A percentile compares a stretch with the other conserved stretches of the same genome.
Evolutionary conservation across 1,140 invertebrate species (phyloP).

Genomic region (Drosophila quadrilineata): DNA sequence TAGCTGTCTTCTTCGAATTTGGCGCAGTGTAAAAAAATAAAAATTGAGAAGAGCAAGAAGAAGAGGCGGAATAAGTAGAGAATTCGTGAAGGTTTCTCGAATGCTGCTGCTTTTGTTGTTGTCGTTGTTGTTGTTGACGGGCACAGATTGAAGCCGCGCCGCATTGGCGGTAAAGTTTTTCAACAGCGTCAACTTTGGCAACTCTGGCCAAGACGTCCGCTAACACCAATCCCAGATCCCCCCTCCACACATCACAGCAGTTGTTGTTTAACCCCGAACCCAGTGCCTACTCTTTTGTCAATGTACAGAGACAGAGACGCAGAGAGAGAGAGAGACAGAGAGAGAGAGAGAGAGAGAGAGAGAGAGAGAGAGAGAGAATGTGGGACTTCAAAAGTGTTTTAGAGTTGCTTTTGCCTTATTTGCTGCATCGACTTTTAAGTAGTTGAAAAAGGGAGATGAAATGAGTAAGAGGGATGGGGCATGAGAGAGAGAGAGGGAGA

Average conservation of each 20-base stretch:
- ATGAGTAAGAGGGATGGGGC: too few species aligned
- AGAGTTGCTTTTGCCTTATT: constrained; percentile 52
- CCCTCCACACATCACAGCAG: too few species aligned
- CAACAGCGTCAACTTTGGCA: constrained; percentile 61
- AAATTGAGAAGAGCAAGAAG: neutral
- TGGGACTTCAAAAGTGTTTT: constrained; percentile 72
- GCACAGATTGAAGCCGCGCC: constrained; percentile 68
- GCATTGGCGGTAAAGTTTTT: constrained; percentile 76
- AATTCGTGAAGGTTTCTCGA: neutral
- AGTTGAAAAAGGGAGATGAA: constrained; percentile 40
- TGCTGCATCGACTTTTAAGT: constrained; percentile 73
- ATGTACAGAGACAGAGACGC: too few species aligned
- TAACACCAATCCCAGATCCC: neutral
- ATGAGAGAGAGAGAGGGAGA: neutral
- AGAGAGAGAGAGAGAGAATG: neutral
- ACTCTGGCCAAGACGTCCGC: constrained; percentile 3
- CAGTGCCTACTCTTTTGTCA: too few species aligned
- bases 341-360: neutral
- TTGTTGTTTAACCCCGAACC: too few species aligned
- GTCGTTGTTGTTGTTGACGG: constrained; percentile 30
- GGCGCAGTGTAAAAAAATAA: neutral
- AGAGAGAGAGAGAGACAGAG: neutral
- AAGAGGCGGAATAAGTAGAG: neutral
- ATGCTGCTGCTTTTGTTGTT: neutral
- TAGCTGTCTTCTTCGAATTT: constrained; percentile 1